Percentiles rank a stretch among this genome's conserved stretches.
Conservation (phyloP, 2,888 invertebrate genomes). For the Odontothrips loti region DNA sequence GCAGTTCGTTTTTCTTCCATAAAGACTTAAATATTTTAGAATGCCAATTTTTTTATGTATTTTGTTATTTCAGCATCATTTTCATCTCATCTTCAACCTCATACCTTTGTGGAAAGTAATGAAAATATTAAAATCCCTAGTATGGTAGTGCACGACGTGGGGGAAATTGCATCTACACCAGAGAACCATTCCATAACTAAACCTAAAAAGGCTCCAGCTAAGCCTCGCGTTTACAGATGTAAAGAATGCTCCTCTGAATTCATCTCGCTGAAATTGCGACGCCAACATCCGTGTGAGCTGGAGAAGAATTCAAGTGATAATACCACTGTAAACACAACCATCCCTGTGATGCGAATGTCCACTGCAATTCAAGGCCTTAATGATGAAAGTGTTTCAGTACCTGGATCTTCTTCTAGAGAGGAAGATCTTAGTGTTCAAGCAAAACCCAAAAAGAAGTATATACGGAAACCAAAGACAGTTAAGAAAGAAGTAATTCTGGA, state of each 20-base stretch:
- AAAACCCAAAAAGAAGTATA: not conserved
- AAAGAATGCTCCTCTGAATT: conserved; percentile 56
- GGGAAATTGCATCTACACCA: not conserved
- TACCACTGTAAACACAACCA: not conserved
- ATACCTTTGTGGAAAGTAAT: not conserved
- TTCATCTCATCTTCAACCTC: not conserved
- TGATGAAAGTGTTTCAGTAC: not conserved
- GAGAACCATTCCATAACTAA: not conserved
- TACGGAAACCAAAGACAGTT: not conserved
- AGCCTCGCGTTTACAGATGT: conserved; percentile 53
- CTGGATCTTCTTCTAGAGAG: not conserved
- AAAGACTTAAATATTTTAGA: not conserved
- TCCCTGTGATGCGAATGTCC: not conserved
- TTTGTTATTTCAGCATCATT: not conserved
- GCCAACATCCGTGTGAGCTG: conserved; percentile 52
- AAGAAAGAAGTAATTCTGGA: not conserved
- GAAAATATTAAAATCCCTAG: not conserved
- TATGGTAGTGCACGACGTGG: not conserved
- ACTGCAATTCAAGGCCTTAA: not conserved
- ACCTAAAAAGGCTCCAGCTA: conserved; percentile 5
- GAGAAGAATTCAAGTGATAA: conserved; percentile 42
- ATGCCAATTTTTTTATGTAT: not conserved
- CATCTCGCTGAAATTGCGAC: conserved; percentile 58
- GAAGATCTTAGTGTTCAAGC: not conserved
- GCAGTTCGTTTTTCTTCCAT: not conserved